phyloP scores from a whole-genome alignment of 2,888 invertebrate genomes.

The Microplitis deprimator region DNA sequence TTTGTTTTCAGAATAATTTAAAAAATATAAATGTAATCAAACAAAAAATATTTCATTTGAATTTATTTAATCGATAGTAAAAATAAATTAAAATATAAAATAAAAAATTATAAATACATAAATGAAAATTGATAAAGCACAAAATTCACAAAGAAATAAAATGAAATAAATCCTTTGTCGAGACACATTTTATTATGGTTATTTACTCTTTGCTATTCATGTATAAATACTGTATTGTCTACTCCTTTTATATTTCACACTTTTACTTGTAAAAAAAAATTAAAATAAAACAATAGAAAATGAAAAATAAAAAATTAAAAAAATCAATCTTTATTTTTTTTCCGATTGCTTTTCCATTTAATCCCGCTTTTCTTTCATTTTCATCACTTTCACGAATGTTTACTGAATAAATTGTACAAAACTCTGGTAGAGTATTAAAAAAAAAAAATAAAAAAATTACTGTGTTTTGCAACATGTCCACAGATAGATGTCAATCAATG shows the following conservation, averaged over 20 bases:
- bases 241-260: neutral
- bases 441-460: neutral
- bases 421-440: neutral
- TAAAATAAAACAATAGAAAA: neutral
- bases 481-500: neutral
- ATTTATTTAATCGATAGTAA: neutral
- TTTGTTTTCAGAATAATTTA: no score
- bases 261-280: neutral
- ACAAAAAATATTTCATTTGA: no score
- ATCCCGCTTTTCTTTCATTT: neutral
- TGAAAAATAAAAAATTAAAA: neutral
- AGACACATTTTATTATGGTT: neutral
- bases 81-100: neutral
- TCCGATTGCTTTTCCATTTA: neutral
- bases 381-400: neutral
- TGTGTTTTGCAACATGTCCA: neutral
- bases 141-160: neutral
- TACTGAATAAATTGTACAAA: neutral
- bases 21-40: no score
- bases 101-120: neutral
- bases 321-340: neutral
- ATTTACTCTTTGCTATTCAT: conserved; percentile 1
- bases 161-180: neutral
- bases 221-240: neutral
- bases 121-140: neutral